Base-by-base conservation (phyloP, 2,888 invertebrate genomes). In the Drosophila limbata region DNA sequence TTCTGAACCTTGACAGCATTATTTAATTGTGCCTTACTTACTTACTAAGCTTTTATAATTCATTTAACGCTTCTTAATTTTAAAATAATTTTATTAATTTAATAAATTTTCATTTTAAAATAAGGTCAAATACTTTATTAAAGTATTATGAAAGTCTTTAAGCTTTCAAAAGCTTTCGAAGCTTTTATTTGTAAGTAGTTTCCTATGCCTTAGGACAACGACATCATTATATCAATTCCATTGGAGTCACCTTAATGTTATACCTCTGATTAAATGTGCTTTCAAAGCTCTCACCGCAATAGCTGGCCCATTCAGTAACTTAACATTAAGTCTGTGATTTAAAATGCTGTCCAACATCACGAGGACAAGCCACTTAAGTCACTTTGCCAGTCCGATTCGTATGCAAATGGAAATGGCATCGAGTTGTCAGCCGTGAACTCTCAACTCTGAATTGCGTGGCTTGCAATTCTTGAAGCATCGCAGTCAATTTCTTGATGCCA, bases 361-460 rank as follows among this genome's bases (percentile, higher is more conserved):
- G 28, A 21, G 48, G 79, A 65, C 80, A 69, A 39, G 25, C 31
- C 61, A 60, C 63, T 79, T 61, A 19, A 76, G 62, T 21, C 35
- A 25, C 45, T 56, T 40, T 44, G 28, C 5, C 44, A 50, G 39
- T 45, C 40, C 56, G 19, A 37, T 52, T 6, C 47, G n/a, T 28
- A 47, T 57, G 57, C 25, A 57, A 37, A 57, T 37, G 37, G 8
- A 56, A 56, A 44, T 57, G 48, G 52, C 66, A 71, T 61, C 44
- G 8, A 59, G 39, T 6, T 48, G 10, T 59, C 28, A 4, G 11
- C 42, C 6, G 33, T 55, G 42, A 33, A 19, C 44, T 55, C 42
- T 55, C 21, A 39, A 13, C 45, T 47, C 28, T 28, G 37, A 1
- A 3, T 15, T 44, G 50, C 11, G 31, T 6, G 45, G 11, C 15